Base-by-base conservation (phyloP, 2,888 invertebrate species). In the Anodontia alba region DNA sequence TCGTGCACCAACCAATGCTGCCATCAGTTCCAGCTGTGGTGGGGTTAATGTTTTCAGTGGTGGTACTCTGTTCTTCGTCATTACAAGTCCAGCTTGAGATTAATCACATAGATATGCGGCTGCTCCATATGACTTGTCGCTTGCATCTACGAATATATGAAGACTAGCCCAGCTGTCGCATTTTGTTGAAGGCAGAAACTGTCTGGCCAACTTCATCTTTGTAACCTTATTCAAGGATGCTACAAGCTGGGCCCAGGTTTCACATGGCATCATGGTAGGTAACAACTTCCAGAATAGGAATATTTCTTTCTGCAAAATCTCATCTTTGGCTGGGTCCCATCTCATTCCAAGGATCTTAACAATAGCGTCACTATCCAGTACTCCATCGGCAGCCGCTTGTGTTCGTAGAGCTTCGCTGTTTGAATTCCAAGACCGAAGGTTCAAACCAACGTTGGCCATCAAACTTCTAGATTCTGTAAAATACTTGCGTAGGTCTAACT, bases 1-100 rank as follows among this genome's bases (percentile, higher is more conserved):
- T n/a, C 78, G 66, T n/a, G 72, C 77, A 71, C 78, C 83, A 36
- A 80, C 62, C 17, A 72, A 66, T 15, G 83, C 78, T 36, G 75
- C 78, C 80, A 83, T 83, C 17, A 83, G 42, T 46, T 83, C 80
- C 3, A 84, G 67, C 69, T 73, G 73, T 36, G 81, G 80, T 49
- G 81, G 57, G 29, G 75, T 81, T 5, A 74, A 29, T 26, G 29
- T n/a, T 49, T 76, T 80, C 38, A 84, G 36, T 31, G 83, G 79
- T 38, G 83, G 77, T 26, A 79, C 76, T 17, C 82, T 29, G 20
- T 51, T 69, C 38, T 77, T 77, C 23, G 81, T 71, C 66, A 82
- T 82, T 0, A 82, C 49, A n/a, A 82, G 67, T 62, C 36, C 38
- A 17, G 76, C 36, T 17, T 73, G 29, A 29, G 46, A 12, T n/a